phyloP scores from a whole-genome alignment of 2,113 vertebrate species.

The Equus przewalskii region DNA sequence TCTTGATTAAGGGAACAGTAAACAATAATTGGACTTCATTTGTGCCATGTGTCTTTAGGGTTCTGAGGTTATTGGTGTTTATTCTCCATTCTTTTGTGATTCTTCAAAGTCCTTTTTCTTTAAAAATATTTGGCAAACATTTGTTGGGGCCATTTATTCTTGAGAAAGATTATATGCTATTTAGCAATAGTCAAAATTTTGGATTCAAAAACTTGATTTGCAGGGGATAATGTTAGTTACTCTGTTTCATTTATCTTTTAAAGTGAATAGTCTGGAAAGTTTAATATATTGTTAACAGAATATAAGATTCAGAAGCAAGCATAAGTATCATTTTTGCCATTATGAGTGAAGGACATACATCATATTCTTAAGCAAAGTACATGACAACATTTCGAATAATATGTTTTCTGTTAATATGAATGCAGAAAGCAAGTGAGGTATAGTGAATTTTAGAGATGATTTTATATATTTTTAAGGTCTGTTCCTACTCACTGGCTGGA shows the following conservation, averaged over 20 bases:
- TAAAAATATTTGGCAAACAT: not conserved
- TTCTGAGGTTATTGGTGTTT: not conserved
- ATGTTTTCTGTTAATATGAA: not conserved
- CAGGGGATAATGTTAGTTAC: not conserved
- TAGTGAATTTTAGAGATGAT: not conserved
- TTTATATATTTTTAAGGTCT: not conserved
- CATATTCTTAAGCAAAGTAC: not conserved
- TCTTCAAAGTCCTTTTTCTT: not conserved
- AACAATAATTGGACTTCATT: not conserved
- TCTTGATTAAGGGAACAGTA: not conserved
- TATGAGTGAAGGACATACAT: not conserved
- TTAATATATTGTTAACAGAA: not conserved
- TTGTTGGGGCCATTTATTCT: not conserved
- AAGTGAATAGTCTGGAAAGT: not conserved
- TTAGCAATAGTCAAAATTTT: not conserved
- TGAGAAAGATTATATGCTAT: not conserved
- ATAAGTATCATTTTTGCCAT: not conserved
- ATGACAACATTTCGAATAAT: not conserved
- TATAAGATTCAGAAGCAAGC: not conserved
- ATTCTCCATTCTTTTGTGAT: not conserved
- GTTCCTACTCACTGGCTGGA: not conserved
- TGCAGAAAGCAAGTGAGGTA: not conserved
- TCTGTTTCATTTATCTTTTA: not conserved
- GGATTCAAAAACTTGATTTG: not conserved
- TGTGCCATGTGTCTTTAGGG: not conserved